These are phyloP conservation scores for Megalops atlanticus DNA, from an alignment of 2,113 vertebrate genomes.

Conservation along the genomic window DNA sequence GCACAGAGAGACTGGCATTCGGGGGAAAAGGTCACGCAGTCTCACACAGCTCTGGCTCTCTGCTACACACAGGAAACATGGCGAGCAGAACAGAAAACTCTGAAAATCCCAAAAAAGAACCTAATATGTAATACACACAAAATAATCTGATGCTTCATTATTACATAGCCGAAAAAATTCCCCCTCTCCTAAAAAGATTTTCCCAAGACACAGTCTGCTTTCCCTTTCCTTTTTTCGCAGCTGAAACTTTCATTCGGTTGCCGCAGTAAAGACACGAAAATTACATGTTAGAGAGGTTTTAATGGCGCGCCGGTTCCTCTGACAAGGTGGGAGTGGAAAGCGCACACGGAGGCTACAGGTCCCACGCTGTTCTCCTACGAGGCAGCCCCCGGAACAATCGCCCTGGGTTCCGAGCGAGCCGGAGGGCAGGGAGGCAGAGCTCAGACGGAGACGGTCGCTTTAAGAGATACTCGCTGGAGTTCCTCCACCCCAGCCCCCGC, in stretches of 20 bases:
- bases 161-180: background rate
- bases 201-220: background rate
- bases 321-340: background rate
- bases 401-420: background rate
- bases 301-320: background rate
- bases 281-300: background rate
- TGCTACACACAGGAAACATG: background rate
- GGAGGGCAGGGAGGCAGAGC: background rate
- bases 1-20: constrained; percentile 29
- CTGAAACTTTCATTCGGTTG: background rate
- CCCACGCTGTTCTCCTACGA: background rate
- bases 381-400: background rate
- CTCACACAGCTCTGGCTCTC: constrained; percentile 16
- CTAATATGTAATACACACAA: background rate
- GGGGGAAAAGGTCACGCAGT: constrained; percentile 19
- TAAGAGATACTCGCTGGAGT: constrained; percentile 53
- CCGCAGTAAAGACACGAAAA: background rate
- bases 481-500: constrained; percentile 58
- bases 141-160: background rate
- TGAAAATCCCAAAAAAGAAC: background rate
- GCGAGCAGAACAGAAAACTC: background rate
- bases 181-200: background rate
- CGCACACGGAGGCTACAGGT: background rate
- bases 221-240: background rate
- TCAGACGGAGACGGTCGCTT: constrained; percentile 57